A percentile compares a stretch with the other conserved stretches of the same genome.
Evolutionary conservation across 2,888 invertebrate genomes (phyloP).

Genomic region (Pristionchus maxplancki): DNA sequence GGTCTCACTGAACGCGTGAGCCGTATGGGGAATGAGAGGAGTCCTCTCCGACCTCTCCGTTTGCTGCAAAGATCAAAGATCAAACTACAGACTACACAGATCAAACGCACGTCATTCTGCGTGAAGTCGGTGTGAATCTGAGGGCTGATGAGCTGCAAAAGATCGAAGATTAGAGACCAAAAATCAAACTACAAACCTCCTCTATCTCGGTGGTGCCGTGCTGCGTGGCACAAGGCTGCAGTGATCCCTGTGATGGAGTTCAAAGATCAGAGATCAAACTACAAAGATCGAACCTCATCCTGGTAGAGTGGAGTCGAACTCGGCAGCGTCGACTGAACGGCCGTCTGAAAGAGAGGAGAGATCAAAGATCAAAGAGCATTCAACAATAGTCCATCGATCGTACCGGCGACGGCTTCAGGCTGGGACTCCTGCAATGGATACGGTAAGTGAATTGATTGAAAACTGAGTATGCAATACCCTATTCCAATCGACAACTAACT

Average conservation of each 20-base stretch:
- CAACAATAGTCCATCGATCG: background rate
- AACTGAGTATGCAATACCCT: background rate
- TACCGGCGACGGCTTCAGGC: slow-evolving; percentile 9
- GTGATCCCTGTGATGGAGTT: background rate
- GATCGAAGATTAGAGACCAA: background rate
- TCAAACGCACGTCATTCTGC: background rate
- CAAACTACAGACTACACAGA: background rate
- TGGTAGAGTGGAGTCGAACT: background rate
- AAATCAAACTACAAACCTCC: background rate
- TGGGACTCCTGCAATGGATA: slow-evolving; percentile 8
- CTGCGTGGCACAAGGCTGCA: slow-evolving; percentile 3
- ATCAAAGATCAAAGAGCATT: slow-evolving; percentile 29
- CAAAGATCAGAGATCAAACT: slow-evolving; percentile 26
- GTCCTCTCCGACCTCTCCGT: background rate
- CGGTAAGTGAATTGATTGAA: background rate
- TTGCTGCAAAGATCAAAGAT: slow-evolving; percentile 26
- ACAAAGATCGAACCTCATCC: background rate
- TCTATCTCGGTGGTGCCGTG: slow-evolving; percentile 6
- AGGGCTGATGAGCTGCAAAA: background rate
- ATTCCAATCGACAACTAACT: background rate
- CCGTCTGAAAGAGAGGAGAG: background rate
- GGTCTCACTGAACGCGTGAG: background rate
- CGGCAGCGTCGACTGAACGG: background rate
- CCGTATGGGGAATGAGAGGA: background rate
- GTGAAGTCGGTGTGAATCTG: background rate